phyloP scores from a whole-genome alignment of 2,888 invertebrate genomes.

The Spisula solida region DNA sequence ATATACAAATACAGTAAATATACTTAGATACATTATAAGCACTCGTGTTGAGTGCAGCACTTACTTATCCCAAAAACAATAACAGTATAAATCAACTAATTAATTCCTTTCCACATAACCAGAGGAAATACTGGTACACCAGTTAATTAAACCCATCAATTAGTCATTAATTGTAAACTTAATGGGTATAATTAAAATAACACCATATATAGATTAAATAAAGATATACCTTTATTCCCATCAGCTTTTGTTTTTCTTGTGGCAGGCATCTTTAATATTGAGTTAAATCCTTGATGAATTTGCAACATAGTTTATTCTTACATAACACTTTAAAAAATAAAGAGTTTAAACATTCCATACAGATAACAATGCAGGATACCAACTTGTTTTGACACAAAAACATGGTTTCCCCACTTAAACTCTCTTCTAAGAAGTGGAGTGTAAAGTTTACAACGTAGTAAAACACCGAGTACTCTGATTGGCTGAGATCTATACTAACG shows the following conservation, averaged over 20 bases:
- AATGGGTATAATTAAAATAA: neutral
- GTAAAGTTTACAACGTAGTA: slow-evolving; percentile 24
- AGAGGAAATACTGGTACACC: too few species aligned
- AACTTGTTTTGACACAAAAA: slow-evolving; percentile 16
- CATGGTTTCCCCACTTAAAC: neutral
- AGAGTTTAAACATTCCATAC: neutral
- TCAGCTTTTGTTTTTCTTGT: neutral
- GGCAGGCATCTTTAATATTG: neutral
- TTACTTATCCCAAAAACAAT: too few species aligned
- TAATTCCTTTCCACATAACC: too few species aligned
- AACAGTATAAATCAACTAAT: too few species aligned
- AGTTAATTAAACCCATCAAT: too few species aligned
- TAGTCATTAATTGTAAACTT: neutral
- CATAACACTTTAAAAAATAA: neutral
- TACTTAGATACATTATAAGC: too few species aligned
- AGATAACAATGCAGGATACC: slow-evolving; percentile 13
- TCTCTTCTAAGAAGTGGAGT: slow-evolving; percentile 21
- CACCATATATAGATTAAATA: neutral
- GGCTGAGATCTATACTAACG: slow-evolving; percentile 14
- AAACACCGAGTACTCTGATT: neutral
- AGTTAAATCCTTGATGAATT: neutral
- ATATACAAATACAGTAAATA: too few species aligned
- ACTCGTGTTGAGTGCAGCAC: too few species aligned
- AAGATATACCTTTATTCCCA: neutral
- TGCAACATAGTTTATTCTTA: neutral